Base-by-base conservation (phyloP, 2,113 vertebrate genomes). In the Corydoras sp. region DNA sequence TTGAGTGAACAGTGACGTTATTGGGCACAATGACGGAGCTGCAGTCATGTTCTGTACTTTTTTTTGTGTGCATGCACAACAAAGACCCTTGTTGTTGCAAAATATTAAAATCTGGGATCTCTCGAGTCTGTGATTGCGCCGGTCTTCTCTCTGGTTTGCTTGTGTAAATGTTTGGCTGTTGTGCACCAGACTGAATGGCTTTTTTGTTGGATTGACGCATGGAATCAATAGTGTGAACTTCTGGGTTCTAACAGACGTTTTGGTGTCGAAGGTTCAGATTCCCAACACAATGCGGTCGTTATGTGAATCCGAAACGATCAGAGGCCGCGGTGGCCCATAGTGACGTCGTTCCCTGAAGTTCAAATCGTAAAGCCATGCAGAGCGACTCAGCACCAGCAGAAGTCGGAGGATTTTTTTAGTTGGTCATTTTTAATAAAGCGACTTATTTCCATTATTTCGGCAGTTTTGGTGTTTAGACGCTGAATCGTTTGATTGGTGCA, bases 271-370 rank as follows among this genome's bases (percentile, higher is more conserved):
- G 13, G 62, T 48, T 65, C 24, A 15, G 32, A 58, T 43, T 14
- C 32, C 58, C 15, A 43, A 61, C 31, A 56, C 61, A 79, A 69
- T 65, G 73, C 65, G 69, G 12, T 30, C 77, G 61, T 79, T 79
- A 49, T 72, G 24, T 56, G 65, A 50, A 56, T 72, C 55, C 69
- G 61, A 69, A 65, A 32, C 58, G 62, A 65, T 72, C 64, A 72
- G 15, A 72, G 43, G 58, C 68, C 64, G 31, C 50, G 72, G 15
- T 7, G 31, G 70, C 10, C 64, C 68, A 75, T 73, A 78, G 72
- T 78, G 73, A 30, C 61, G 48, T 50, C 58, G 65, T 75, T 78
- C 54, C 68, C 50, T 68, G 24, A 13, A 43, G 35, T 43, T 43
- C 35, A 43, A 43, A 43, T 2, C 35, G 35, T 43, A 43, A 43